These are phyloP conservation scores for Mellilla xanthometata DNA, from an alignment of 2,888 invertebrate genomes.

Conservation along the genomic window DNA sequence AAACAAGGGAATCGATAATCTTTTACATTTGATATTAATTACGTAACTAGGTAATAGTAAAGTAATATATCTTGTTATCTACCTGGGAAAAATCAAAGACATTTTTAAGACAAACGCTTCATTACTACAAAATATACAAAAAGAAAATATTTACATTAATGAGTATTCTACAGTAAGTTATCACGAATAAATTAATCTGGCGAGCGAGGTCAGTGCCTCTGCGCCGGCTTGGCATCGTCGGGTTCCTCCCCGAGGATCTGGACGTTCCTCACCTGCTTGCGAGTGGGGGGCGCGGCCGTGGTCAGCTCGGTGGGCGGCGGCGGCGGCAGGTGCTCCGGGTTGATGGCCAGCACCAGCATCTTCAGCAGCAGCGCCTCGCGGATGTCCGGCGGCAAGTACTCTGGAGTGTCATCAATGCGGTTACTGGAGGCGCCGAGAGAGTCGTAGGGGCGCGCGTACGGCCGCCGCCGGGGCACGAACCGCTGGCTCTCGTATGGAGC, in stretches of 20 bases:
- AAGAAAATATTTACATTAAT: conserved; percentile 63
- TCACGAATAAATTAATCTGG: conserved; percentile 40
- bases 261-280: conserved; percentile 86
- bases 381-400: conserved; percentile 86
- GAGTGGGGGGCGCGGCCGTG: conserved; percentile 73
- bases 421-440: conserved; percentile 66
- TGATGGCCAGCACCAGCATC: conserved; percentile 88
- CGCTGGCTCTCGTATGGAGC: conserved; percentile 72
- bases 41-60: too few relatives aligned
- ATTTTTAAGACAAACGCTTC: conserved; percentile 36
- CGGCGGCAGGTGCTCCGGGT: conserved; percentile 79
- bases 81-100: conserved; percentile 14
- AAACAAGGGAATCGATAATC: too few relatives aligned
- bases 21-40: too few relatives aligned
- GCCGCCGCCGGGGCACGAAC: conserved; percentile 65
- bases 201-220: conserved; percentile 52
- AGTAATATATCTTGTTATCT: background rate
- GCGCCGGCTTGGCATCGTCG: conserved; percentile 51
- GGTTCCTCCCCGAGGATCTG: conserved; percentile 87
- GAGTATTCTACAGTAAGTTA: conserved; percentile 54
- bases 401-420: conserved; percentile 75
- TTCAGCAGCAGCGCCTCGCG: conserved; percentile 87
- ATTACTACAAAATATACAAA: conserved; percentile 49
- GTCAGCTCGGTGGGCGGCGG: conserved; percentile 70
- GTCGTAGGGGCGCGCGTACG: conserved; percentile 65